Conservation (phyloP, 2,888 invertebrate species). For the Drosophila falleni region DNA sequence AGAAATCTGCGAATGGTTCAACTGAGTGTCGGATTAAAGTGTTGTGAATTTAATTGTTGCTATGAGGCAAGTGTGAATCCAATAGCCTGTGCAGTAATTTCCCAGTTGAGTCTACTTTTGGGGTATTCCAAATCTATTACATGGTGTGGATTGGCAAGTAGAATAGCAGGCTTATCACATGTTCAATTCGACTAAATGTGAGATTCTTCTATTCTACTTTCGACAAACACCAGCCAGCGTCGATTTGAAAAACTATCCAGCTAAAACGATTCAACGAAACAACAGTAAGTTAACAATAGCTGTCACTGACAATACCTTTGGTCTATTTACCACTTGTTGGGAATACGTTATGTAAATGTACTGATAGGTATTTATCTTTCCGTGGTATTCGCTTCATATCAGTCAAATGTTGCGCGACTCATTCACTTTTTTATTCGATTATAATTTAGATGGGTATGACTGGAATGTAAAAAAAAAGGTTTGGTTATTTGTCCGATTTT, state of each 20-base stretch:
- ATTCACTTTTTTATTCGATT: conserved; percentile 25
- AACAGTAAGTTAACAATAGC: conserved; percentile 37
- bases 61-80: not conserved
- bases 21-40: conserved; percentile 31
- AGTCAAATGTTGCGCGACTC: conserved; percentile 34
- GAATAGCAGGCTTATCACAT: conserved; percentile 81
- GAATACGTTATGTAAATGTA: conserved; percentile 51
- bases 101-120: not conserved
- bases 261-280: not conserved
- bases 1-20: conserved; percentile 13
- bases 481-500: conserved; percentile 11
- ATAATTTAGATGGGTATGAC: conserved; percentile 31
- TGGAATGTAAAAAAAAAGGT: conserved; percentile 24
- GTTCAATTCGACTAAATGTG: conserved; percentile 63
- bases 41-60: not conserved
- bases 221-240: conserved; percentile 70
- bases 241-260: conserved; percentile 5
- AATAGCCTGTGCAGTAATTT: not conserved
- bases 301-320: not conserved
- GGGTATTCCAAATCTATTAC: not conserved
- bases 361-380: conserved; percentile 43
- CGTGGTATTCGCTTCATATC: conserved; percentile 27
- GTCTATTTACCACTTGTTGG: conserved; percentile 7
- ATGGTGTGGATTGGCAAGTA: conserved; percentile 74
- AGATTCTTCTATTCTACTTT: conserved; percentile 82